These are phyloP conservation scores for Notothenia coriiceps DNA, from an alignment of 2,113 vertebrate species.

Conservation along the genomic window DNA sequence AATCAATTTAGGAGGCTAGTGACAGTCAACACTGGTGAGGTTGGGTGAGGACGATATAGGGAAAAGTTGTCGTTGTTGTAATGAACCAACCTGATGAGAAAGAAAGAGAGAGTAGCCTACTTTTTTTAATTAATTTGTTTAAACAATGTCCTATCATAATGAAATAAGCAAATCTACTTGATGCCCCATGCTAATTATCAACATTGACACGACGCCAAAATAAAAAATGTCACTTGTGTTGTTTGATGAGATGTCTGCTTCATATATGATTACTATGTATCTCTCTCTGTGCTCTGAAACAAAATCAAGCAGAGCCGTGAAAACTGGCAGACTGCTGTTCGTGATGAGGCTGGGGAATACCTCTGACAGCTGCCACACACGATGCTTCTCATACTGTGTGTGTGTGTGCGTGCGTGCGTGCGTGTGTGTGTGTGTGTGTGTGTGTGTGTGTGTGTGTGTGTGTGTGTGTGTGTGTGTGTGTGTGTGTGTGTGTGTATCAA, in stretches of 20 bases:
- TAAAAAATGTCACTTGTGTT: neutral
- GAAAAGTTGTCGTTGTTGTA: neutral
- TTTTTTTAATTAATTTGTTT: too few relatives aligned
- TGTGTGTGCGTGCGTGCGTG: neutral
- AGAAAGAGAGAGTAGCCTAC: too few relatives aligned
- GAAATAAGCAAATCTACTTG: neutral
- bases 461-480: constrained; percentile 19
- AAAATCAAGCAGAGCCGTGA: neutral
- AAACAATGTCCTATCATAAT: too few relatives aligned
- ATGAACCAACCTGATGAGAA: neutral
- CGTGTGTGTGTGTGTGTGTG: neutral
- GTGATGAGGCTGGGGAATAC: constrained; percentile 66
- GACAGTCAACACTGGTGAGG: constrained; percentile 33
- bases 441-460: constrained; percentile 7
- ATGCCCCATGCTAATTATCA: too few relatives aligned
- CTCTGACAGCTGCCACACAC: constrained; percentile 55
- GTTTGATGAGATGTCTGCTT: neutral
- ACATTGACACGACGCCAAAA: neutral
- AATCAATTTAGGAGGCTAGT: constrained; percentile 49
- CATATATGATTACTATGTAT: neutral
- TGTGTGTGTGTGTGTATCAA: constrained; percentile 9
- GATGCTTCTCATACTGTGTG: constrained; percentile 26
- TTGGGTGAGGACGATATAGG: constrained; percentile 14
- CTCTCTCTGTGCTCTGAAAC: neutral
- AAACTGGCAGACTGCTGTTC: constrained; percentile 1